A percentile compares a stretch with the other conserved stretches of the same genome.
phyloP scores from a whole-genome alignment of 2,888 invertebrate species.

The Drosophila anceps region DNA sequence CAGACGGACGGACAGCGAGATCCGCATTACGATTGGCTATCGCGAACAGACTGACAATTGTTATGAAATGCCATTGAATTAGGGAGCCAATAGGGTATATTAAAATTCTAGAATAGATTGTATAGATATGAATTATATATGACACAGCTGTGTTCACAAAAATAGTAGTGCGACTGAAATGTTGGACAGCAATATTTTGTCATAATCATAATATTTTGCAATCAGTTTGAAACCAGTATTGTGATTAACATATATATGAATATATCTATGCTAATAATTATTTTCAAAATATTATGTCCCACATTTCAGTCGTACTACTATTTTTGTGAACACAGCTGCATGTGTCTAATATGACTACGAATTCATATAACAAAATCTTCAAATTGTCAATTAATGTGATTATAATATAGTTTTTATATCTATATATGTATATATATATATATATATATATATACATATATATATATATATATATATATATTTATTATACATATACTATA shows the following conservation, averaged over 20 bases:
- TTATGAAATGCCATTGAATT: constrained; percentile 4
- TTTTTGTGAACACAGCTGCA: too few relatives aligned
- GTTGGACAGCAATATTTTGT: too few relatives aligned
- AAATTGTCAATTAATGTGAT: neutral
- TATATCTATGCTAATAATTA: too few relatives aligned
- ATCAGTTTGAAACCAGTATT: too few relatives aligned
- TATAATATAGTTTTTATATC: neutral
- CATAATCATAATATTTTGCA: neutral
- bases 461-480: neutral
- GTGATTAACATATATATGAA: too few relatives aligned
- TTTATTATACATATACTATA: neutral
- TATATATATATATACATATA: too few relatives aligned
- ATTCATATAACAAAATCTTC: neutral
- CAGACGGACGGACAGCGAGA: constrained; percentile 26
- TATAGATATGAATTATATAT: neutral
- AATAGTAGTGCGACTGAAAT: too few relatives aligned
- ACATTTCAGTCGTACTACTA: too few relatives aligned
- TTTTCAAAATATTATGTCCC: too few relatives aligned
- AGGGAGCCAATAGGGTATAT: neutral
- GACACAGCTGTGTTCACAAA: too few relatives aligned
- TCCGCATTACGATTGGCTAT: constrained; percentile 38
- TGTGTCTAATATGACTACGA: neutral
- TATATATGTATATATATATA: neutral
- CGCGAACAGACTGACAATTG: constrained; percentile 1
- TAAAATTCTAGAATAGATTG: too few relatives aligned